These are phyloP conservation scores for Gopherus flavomarginatus DNA, from an alignment of 2,113 vertebrate genomes.

Conservation along the genomic window DNA sequence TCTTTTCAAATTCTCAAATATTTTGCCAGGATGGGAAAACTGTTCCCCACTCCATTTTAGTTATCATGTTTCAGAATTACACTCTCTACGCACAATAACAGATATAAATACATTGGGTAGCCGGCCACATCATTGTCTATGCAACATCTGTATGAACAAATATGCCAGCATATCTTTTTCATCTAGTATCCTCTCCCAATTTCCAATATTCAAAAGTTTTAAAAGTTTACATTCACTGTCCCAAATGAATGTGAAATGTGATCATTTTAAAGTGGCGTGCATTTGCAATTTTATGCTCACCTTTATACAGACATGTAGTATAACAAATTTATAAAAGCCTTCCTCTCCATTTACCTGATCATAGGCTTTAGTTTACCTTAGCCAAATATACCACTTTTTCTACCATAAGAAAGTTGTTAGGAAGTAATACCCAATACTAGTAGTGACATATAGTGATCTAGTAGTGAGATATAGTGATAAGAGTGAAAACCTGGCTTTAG, in stretches of 20 bases:
- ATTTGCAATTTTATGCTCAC: background rate
- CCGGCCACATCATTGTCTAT: background rate
- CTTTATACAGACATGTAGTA: background rate
- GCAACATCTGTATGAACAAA: background rate
- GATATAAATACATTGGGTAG: background rate
- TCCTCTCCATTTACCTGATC: background rate
- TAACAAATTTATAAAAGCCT: background rate
- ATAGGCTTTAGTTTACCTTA: background rate
- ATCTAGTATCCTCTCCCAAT: fast-evolving
- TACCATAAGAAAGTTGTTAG: background rate
- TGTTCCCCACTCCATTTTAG: background rate
- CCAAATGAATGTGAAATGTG: background rate
- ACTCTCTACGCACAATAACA: background rate
- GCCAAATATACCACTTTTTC: background rate
- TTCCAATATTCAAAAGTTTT: background rate
- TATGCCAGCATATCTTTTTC: background rate
- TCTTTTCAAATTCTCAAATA: background rate
- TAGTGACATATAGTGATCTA: background rate
- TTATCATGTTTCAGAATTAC: background rate
- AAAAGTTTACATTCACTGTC: background rate
- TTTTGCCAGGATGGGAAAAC: background rate
- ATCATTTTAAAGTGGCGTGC: background rate
- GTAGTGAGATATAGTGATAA: background rate
- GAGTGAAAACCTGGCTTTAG: background rate
- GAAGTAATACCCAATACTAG: background rate